These are phyloP conservation scores for Drosophila subpulchrella DNA, from an alignment of 1,140 invertebrate species.

Conservation along the genomic window DNA sequence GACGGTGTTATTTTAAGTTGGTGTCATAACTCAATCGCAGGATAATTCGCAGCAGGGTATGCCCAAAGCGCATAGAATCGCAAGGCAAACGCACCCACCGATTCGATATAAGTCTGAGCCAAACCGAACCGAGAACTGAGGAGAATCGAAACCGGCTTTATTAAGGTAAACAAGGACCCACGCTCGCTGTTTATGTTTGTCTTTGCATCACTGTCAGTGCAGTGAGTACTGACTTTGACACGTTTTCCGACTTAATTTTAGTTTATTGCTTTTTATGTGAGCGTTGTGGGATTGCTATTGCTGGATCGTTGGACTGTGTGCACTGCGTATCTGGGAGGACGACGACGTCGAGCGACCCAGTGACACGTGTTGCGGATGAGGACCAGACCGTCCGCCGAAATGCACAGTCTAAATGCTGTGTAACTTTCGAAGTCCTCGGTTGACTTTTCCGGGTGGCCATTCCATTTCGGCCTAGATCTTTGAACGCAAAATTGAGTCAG, in stretches of 20 bases:
- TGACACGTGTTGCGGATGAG: conserved; percentile 78
- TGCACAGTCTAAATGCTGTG: conserved; percentile 34
- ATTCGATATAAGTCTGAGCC: conserved; percentile 25
- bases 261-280: conserved; percentile 79
- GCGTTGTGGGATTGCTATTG: conserved; percentile 14
- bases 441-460: conserved; percentile 57
- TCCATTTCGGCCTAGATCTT: conserved; percentile 35
- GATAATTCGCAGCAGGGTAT: conserved; percentile 37
- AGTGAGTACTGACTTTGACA: conserved; percentile 80
- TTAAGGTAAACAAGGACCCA: conserved; percentile 74
- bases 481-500: conserved; percentile 59
- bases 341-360: conserved; percentile 22
- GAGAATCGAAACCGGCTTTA: conserved; percentile 51
- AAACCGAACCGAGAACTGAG: conserved; percentile 7
- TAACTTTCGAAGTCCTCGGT: conserved; percentile 60
- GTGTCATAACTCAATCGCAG: conserved; percentile 24
- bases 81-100: conserved; percentile 15
- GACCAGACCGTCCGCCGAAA: conserved; percentile 55
- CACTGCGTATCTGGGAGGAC: conserved; percentile 60
- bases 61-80: conserved; percentile 13
- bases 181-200: conserved; percentile 77
- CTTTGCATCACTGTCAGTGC: conserved; percentile 77
- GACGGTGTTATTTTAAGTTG: conserved; percentile 28
- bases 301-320: conserved; percentile 23
- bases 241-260: conserved; percentile 83